Base-by-base conservation (phyloP, 2,888 invertebrate species). In the Melanargia galathea region DNA sequence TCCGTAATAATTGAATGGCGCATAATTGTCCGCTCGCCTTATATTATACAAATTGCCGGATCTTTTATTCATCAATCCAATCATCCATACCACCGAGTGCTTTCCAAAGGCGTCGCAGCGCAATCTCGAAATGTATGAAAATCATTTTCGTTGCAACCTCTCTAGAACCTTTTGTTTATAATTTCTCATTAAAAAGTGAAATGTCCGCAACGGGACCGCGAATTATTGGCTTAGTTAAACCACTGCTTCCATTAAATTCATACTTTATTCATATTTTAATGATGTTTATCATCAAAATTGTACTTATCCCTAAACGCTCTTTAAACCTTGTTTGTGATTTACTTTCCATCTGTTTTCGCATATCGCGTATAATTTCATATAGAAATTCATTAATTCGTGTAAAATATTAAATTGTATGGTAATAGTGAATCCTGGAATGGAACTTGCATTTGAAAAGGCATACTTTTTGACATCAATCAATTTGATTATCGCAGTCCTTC, bases 31-130 rank as follows among this genome's bases (percentile, higher is more conserved):
- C 78, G 76, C 75, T 75, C 71, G 79, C 73, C 74, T 80, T 71
- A 73, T 80, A 81, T 86, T 83, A 81, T 81, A 86, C 87, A 90
- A 90, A 90, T 90, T 90, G 89, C 80, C 80, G 74, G 69, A 90
- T 90, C 81, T 90, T 90, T 90, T 89, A 90, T 90, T 90, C 90
- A 90, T 85, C 77, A 76, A 75, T 82, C 87, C 89, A 88, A 89
- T 90, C 90, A 86, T 83, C 83, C 80, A 75, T 73, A 79, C 83
- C 84, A 75, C 81, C 69, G 79, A 87, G 86, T 81, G 82, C 79
- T 80, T 81, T 87, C 81, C 76, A 81, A 78, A 86, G 90, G 90
- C 88, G 90, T 84, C 80, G 76, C 79, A 71, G 78, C 80, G 76
- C 79, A 71, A 78, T 75, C 80, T 75, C 78, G 77, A 76, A 81